phyloP scores from a whole-genome alignment of 1,140 invertebrate genomes.

The Drosophila prosaltans region DNA sequence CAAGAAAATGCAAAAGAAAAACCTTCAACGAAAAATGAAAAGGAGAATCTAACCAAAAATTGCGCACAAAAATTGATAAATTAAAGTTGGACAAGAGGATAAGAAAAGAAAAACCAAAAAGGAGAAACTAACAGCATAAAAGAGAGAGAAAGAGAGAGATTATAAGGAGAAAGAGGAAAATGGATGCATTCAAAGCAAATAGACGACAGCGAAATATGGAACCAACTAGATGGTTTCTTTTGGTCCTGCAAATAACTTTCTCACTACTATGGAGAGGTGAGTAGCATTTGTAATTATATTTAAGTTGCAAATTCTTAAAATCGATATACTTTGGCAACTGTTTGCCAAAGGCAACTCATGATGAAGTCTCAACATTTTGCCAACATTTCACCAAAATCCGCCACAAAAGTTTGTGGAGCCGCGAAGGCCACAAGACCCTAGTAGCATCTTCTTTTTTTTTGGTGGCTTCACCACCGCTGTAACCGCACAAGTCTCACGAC shows the following conservation, averaged over 20 bases:
- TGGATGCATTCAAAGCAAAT: conserved; percentile 50
- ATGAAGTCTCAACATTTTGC: conserved; percentile 1
- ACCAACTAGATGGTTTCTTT: not conserved
- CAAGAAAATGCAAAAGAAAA: conserved; percentile 56
- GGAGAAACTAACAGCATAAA: conserved; percentile 37
- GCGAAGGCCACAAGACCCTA: not conserved
- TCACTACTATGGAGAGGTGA: conserved; percentile 12
- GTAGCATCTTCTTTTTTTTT: not conserved
- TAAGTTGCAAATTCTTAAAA: conserved; percentile 48
- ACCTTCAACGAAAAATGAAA: conserved; percentile 24
- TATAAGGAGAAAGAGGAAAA: conserved; percentile 14
- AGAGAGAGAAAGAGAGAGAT: conserved; percentile 1
- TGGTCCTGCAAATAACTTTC: conserved; percentile 15
- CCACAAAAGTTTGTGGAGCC: conserved; percentile 1
- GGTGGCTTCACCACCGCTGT: not conserved
- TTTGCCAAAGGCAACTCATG: not conserved
- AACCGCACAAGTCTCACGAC: not conserved
- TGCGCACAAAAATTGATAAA: conserved; percentile 76
- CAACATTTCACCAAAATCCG: conserved; percentile 6
- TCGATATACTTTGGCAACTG: not conserved
- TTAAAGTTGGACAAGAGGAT: conserved; percentile 61
- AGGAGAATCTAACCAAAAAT: conserved; percentile 70
- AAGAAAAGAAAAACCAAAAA: conserved; percentile 13
- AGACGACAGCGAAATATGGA: conserved; percentile 21
- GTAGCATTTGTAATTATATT: conserved; percentile 52